Evolutionary conservation across 2,888 invertebrate genomes (phyloP), one percentile per base, ranked within the genome.

Genomic region (Stenodema calcarata): DNA sequence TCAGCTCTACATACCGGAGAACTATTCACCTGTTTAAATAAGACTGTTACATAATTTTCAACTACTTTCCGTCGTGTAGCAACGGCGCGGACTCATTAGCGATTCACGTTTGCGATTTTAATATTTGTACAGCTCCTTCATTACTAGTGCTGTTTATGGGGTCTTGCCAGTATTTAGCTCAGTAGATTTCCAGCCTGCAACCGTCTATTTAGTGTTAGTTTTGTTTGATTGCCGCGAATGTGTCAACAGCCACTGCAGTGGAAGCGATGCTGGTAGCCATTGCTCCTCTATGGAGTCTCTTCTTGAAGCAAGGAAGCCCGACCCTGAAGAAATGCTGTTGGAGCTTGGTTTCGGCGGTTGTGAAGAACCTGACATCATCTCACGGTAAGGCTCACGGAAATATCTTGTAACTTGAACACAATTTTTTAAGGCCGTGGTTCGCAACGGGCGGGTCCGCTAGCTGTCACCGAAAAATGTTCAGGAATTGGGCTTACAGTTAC

Each of bases 261-360:
- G 89, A 27, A 89, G 89, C 30, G 90, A 90, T 87, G 89, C 89
- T 12, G 90, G 89, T 23, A 90, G 90, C 81, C 90, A 90, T 90
- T 81, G 89, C 89, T 88, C 90, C 30, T 93, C 95, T 90, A 95
- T 97, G 47, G 95, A 97, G 90, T 96, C 96, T 90, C 93, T 97
- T 80, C 92, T 98, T 89, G 96, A 97, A 89, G 93, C 96, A 23
- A 93, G 98, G 54, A 95, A 94, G 90, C 95, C 96, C 28, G 97
- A 98, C 92, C 97, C 98, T 0, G 97, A 98, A 91, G 96, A 96
- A 85, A 95, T 98, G 86, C 92, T 98, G 41, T 92, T 96, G 81
- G 96, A 95, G 89, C 92, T 96, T 85, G 96, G 96, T 30, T 89
- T 89, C 82, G 86, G 90, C 11, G 89, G 89, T 14, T 84, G 89